These are phyloP conservation scores for Ceratoteleas bidentatus DNA, from an alignment of 1,140 invertebrate species.

Conservation along the genomic window DNA sequence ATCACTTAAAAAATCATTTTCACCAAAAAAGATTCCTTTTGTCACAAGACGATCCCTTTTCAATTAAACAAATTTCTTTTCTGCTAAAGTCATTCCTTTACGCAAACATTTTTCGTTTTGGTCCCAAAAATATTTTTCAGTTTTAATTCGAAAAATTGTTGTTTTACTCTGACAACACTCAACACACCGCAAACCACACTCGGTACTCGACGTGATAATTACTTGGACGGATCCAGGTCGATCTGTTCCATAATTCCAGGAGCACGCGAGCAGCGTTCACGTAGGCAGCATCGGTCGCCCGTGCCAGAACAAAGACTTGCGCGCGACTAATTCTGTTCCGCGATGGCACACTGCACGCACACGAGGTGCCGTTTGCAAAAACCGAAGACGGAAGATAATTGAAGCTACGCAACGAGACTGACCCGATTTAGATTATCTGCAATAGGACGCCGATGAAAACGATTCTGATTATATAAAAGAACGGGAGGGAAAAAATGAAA, in stretches of 20 bases:
- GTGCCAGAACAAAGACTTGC: constrained; percentile 55
- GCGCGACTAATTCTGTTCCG: constrained; percentile 47
- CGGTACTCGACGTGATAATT: too few species aligned
- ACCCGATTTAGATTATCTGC: constrained; percentile 66
- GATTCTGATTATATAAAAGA: constrained; percentile 26
- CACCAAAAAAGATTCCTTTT: too few species aligned
- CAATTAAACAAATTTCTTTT: too few species aligned
- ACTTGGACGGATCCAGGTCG: constrained; percentile 26
- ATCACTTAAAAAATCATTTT: too few species aligned
- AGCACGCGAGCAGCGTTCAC: constrained; percentile 8
- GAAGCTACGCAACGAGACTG: constrained; percentile 62
- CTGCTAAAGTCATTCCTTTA: too few species aligned
- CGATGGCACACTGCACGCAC: constrained; percentile 50
- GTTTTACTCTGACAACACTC: too few species aligned
- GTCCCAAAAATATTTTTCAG: too few species aligned
- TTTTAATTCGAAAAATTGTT: too few species aligned
- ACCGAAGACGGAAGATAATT: constrained; percentile 66
- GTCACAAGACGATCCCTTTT: too few species aligned
- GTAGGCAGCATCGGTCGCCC: constrained; percentile 34
- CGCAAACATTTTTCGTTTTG: too few species aligned
- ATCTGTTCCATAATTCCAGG: constrained; percentile 29
- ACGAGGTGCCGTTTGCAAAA: constrained; percentile 66
- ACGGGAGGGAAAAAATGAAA: constrained; percentile 43
- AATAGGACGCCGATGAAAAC: constrained; percentile 61
- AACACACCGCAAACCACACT: too few species aligned